Evolutionary conservation across 2,113 vertebrate species (phyloP).

Genomic region (Panthera tigris): DNA sequence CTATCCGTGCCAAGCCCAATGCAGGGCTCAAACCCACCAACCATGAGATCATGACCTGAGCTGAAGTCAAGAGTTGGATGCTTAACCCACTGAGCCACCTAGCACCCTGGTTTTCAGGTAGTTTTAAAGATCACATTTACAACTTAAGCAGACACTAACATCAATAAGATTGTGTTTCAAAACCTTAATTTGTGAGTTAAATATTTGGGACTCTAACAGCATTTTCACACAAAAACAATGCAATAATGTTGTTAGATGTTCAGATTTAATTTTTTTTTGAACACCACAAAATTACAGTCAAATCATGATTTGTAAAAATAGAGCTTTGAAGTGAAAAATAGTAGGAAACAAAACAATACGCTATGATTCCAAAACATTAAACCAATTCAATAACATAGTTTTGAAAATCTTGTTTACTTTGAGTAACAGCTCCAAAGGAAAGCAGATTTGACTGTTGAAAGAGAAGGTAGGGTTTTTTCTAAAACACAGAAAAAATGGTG

Average conservation of each 20-base stretch:
- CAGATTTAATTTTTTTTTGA: not conserved
- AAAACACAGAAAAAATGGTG: not conserved
- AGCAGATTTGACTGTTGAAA: not conserved
- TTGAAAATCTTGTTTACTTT: not conserved
- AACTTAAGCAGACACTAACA: not conserved
- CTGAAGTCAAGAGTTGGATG: too few relatives aligned
- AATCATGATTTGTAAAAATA: not conserved
- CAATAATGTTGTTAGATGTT: not conserved
- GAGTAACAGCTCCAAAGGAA: not conserved
- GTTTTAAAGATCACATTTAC: not conserved
- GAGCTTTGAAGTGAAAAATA: not conserved
- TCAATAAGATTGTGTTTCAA: not conserved
- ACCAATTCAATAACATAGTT: not conserved
- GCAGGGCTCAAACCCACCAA: too few relatives aligned
- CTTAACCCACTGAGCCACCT: too few relatives aligned
- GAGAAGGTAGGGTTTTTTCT: not conserved
- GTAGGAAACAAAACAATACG: not conserved
- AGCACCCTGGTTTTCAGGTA: not conserved
- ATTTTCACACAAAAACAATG: not conserved
- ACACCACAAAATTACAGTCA: not conserved
- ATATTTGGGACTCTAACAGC: not conserved
- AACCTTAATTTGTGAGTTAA: slow-evolving; percentile 28
- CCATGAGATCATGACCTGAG: too few relatives aligned
- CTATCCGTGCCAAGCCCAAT: too few relatives aligned
- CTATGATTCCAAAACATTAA: not conserved